A percentile compares a stretch with the other conserved stretches of the same genome.
Evolutionary conservation across 1,140 invertebrate species (phyloP).

Genomic region (Monomorium pharaonis): DNA sequence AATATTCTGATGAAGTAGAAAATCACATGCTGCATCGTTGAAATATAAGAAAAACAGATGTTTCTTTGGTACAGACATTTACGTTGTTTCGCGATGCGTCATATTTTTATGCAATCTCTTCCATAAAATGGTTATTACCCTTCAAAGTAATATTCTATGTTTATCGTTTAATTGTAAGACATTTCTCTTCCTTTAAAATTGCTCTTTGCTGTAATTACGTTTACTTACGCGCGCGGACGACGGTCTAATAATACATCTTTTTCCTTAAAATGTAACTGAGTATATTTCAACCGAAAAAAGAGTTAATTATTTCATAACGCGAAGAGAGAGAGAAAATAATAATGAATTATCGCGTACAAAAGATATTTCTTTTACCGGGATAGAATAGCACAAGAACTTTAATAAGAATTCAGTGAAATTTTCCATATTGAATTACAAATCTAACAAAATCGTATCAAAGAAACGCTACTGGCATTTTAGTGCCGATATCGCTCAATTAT

Average conservation of each 20-base stretch:
- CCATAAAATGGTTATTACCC: conserved; percentile 39
- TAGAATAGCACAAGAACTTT: neutral
- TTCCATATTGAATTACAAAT: conserved; percentile 23
- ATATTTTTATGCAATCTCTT: conserved; percentile 40
- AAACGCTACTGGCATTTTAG: neutral
- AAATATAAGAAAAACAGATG: neutral
- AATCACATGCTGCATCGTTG: neutral
- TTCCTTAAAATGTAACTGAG: conserved; percentile 34
- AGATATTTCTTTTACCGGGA: conserved; percentile 1
- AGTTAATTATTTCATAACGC: conserved; percentile 17
- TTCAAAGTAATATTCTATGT: conserved; percentile 26
- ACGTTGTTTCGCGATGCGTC: neutral
- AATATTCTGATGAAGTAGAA: neutral
- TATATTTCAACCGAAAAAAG: conserved; percentile 21
- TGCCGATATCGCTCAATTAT: neutral
- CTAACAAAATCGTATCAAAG: neutral
- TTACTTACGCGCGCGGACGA: conserved; percentile 50
- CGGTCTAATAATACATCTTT: conserved; percentile 3
- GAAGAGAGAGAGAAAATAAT: neutral
- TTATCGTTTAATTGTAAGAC: conserved; percentile 40
- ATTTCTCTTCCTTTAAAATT: conserved; percentile 12
- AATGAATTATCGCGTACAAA: conserved; percentile 5
- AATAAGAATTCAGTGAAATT: neutral
- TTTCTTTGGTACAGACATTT: neutral
- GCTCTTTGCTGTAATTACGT: conserved; percentile 6